phyloP scores from a whole-genome alignment of 2,113 vertebrate species.

The Protobothrops flavoviridis region DNA sequence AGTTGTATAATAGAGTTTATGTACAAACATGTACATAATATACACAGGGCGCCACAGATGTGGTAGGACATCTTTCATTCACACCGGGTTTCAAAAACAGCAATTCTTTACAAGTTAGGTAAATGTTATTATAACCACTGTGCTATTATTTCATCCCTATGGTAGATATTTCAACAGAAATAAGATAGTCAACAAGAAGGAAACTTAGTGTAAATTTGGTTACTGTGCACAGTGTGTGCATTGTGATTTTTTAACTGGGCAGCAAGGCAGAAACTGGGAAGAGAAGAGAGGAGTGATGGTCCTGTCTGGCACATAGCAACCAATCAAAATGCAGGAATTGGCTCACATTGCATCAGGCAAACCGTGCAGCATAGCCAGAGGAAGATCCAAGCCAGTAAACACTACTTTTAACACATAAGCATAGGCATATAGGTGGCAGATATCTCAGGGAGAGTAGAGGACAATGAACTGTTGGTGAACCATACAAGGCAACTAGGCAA shows the following conservation, averaged over 20 bases:
- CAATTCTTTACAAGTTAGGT: not conserved
- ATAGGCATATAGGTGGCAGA: not conserved
- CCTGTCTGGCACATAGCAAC: not conserved
- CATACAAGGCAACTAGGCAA: not conserved
- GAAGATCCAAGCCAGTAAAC: not conserved
- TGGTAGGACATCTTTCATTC: not conserved
- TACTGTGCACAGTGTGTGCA: not conserved
- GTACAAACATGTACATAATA: not conserved
- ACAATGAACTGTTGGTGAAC: not conserved
- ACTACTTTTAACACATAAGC: not conserved
- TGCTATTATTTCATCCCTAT: not conserved
- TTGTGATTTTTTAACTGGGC: not conserved
- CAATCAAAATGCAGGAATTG: not conserved
- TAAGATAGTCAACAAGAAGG: not conserved
- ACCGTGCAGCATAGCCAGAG: not conserved
- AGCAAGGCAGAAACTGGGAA: not conserved
- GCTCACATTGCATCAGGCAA: not conserved
- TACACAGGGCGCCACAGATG: not conserved
- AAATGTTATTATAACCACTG: not conserved
- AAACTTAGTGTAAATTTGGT: not conserved
- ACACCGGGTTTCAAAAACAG: not conserved
- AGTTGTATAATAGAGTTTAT: not conserved
- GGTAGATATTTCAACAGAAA: not conserved
- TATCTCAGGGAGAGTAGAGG: not conserved
- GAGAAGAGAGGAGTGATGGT: not conserved